phyloP scores from a whole-genome alignment of 2,888 invertebrate species.

The Blastobasis lacticolella region DNA sequence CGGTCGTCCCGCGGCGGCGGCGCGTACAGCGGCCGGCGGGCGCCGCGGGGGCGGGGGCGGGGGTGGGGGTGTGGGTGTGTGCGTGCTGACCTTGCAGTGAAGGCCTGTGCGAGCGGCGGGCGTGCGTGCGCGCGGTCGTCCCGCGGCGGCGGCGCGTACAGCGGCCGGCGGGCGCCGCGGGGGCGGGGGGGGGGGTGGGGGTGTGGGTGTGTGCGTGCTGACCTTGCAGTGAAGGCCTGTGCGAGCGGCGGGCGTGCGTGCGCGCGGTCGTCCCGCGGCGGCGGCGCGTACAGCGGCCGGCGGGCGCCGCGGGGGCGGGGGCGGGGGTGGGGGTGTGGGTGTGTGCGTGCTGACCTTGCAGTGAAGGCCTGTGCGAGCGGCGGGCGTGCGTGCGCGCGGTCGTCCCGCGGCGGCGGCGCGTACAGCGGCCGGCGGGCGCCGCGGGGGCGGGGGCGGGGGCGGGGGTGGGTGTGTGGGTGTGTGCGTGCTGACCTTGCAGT shows the following conservation, averaged over 20 bases:
- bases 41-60: background rate
- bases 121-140: background rate
- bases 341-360: background rate
- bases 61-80: background rate
- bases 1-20: background rate
- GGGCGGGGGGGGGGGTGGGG: background rate
- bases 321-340: background rate
- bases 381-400: background rate
- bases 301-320: background rate
- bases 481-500: background rate
- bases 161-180: background rate
- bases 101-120: background rate
- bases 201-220: background rate
- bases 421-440: conserved; percentile 18
- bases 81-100: background rate
- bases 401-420: too few relatives aligned
- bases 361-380: background rate
- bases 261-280: conserved; percentile 45
- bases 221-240: conserved; percentile 18
- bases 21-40: background rate
- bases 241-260: conserved; percentile 12
- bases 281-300: too few relatives aligned
- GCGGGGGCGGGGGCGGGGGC: background rate
- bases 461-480: background rate
- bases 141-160: background rate